Evolutionary conservation across 2,113 vertebrate species (phyloP).

Genomic region (Poecile atricapillus): DNA sequence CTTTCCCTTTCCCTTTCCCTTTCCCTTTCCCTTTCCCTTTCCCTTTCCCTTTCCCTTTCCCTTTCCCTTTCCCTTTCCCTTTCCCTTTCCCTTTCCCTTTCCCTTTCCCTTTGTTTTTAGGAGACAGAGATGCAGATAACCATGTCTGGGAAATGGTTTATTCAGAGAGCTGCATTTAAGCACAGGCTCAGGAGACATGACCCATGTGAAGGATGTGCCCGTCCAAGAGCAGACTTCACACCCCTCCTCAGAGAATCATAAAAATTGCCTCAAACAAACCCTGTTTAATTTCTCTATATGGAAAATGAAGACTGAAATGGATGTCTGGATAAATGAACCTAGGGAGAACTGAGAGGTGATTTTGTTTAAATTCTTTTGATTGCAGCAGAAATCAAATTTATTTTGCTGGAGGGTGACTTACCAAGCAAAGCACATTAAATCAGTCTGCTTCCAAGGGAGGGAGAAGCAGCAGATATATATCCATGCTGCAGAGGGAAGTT

Average conservation of each 20-base stretch:
- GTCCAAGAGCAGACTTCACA: neutral
- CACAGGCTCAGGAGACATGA: neutral
- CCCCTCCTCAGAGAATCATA: neutral
- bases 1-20: too few relatives aligned
- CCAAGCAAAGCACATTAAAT: conserved; percentile 49
- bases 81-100: too few relatives aligned
- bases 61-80: too few relatives aligned
- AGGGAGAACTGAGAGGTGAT: neutral
- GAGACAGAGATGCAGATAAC: neutral
- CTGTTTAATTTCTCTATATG: neutral
- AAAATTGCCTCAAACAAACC: neutral
- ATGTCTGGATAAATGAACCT: neutral
- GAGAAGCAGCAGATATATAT: conserved; percentile 4
- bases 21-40: too few relatives aligned
- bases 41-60: too few relatives aligned
- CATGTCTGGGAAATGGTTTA: neutral
- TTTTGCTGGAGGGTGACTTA: conserved; percentile 41
- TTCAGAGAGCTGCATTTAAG: neutral
- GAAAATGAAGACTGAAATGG: neutral
- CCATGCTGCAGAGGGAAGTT: neutral
- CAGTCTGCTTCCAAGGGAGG: conserved; percentile 27
- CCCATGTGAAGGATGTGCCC: neutral
- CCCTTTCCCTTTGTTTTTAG: neutral
- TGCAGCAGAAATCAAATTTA: conserved; percentile 34
- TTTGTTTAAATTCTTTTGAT: conserved; percentile 48